These are phyloP conservation scores for Onychomys leucogaster DNA, from an alignment of 2,797 vertebrate genomes.

Conservation along the genomic window DNA sequence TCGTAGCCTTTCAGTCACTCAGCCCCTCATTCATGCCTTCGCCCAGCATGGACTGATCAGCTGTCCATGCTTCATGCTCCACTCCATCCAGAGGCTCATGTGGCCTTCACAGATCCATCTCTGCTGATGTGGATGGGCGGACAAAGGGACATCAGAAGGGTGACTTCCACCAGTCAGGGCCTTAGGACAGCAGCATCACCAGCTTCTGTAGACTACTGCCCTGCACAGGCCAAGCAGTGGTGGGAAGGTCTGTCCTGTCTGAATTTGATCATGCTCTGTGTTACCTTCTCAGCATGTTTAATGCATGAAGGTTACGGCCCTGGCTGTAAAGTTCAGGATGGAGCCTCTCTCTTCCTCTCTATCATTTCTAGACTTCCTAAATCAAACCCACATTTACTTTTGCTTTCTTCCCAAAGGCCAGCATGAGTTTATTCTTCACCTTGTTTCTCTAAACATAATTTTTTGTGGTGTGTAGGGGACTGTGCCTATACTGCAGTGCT, in stretches of 20 bases:
- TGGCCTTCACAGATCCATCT: not conserved
- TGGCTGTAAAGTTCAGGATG: not conserved
- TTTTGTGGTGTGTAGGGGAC: not conserved
- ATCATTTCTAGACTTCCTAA: not conserved
- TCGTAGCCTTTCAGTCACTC: not conserved
- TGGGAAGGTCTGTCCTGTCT: not conserved
- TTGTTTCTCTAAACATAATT: not conserved
- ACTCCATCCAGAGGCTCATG: not conserved
- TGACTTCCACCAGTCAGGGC: not conserved
- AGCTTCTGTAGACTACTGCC: not conserved
- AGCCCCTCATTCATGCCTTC: not conserved
- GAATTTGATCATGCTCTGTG: not conserved
- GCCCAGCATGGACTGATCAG: not conserved
- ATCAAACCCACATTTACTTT: not conserved
- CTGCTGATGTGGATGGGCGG: not conserved
- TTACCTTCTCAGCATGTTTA: not conserved
- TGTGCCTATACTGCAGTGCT: not conserved
- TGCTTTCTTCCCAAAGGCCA: not conserved
- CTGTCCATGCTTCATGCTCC: rapidly evolving
- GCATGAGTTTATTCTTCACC: not conserved
- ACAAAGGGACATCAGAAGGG: not conserved
- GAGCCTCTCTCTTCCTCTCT: not conserved
- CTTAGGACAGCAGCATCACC: not conserved
- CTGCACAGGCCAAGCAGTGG: not conserved
- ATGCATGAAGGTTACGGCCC: no score